Evolutionary conservation across 1,140 invertebrate species (phyloP).

Genomic region (Sminthurides bifidus): DNA sequence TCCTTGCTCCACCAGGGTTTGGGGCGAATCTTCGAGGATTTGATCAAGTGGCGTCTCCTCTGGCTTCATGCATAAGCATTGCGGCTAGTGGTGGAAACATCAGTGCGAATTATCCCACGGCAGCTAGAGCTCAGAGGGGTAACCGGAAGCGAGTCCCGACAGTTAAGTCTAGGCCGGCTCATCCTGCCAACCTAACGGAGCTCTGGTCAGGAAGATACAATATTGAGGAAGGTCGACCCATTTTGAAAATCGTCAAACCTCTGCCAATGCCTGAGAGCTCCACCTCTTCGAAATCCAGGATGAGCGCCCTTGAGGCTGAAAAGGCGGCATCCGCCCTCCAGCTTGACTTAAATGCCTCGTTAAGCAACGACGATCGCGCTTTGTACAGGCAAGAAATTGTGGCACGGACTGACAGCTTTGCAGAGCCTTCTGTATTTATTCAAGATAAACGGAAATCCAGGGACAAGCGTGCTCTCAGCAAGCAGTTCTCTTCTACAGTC

Average conservation of each 20-base stretch:
- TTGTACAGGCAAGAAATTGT: neutral
- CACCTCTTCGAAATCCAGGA: no score
- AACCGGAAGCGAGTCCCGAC: no score
- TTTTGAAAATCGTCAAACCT: no score
- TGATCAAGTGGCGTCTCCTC: neutral
- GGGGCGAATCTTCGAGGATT: neutral
- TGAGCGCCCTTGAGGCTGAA: no score
- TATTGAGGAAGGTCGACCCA: no score
- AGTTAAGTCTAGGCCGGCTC: no score
- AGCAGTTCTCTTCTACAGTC: conserved; percentile 9
- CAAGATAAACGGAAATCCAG: neutral
- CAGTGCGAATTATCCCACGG: neutral
- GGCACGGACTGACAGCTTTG: neutral
- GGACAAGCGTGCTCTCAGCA: no score
- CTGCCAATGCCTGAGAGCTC: no score
- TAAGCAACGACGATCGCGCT: neutral
- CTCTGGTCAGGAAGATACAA: no score
- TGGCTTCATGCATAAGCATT: neutral
- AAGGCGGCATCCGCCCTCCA: neutral
- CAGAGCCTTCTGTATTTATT: neutral
- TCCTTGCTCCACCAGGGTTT: neutral
- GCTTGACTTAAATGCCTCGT: neutral
- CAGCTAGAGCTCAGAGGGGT: neutral
- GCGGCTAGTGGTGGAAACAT: neutral
- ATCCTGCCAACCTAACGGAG: no score